These are phyloP conservation scores for Lophochroa leadbeateri DNA, from an alignment of 2,113 vertebrate species.

Conservation along the genomic window DNA sequence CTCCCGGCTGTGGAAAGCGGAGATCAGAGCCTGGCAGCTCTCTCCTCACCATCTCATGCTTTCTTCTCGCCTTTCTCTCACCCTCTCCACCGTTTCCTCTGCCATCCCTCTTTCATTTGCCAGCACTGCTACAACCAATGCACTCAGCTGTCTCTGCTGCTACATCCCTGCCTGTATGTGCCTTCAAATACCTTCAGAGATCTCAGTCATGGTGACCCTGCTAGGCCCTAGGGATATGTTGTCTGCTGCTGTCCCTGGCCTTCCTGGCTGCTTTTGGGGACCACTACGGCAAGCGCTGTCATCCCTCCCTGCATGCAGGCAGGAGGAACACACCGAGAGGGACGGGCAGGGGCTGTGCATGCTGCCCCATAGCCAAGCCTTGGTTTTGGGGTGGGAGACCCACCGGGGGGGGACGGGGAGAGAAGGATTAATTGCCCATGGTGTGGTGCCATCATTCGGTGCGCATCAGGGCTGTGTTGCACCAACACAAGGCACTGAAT, in stretches of 20 bases:
- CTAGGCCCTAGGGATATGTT: neutral
- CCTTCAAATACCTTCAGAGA: neutral
- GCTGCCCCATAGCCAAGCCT: fast-evolving
- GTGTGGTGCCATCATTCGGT: neutral
- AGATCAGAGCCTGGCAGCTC: neutral
- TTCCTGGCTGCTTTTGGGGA: neutral
- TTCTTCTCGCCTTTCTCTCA: neutral
- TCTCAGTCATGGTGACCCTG: fast-evolving
- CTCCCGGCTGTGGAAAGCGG: neutral
- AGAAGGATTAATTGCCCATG: neutral
- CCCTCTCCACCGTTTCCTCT: neutral
- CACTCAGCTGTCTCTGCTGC: neutral
- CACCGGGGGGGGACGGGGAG: fast-evolving
- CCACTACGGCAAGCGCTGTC: fast-evolving
- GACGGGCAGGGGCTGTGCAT: fast-evolving
- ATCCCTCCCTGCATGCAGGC: fast-evolving
- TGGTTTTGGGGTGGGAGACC: neutral
- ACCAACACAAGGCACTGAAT: constrained; percentile 46
- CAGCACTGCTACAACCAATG: fast-evolving
- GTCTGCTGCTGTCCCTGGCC: neutral
- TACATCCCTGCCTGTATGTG: neutral
- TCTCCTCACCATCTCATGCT: neutral
- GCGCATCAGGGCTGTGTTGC: constrained; percentile 27
- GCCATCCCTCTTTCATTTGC: neutral
- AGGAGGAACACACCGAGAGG: neutral